Base-by-base conservation (phyloP, 2,113 vertebrate species). In the Sebastes schlegelii region DNA sequence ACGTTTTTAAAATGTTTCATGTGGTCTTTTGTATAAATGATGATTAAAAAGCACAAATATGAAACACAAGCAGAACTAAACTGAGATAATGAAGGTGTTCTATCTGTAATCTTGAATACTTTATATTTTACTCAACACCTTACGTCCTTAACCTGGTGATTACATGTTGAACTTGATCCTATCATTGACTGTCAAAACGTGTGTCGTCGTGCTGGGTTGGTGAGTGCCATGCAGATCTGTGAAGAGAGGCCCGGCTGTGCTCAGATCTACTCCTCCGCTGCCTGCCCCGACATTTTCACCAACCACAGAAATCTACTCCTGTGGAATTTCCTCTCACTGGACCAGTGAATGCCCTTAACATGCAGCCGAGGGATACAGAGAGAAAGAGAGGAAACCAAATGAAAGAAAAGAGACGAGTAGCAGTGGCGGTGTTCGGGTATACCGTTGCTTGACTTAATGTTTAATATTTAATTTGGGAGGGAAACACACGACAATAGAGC, bases 251-350 rank as follows among this genome's bases (percentile, higher is more conserved):
- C 74, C 12, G 26, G 42, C 82, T 89, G 80, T 67, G 78, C 80
- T 86, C 79, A 64, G 72, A 89, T 85, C 70, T 74, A 74, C 80
- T 92, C 72, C 82, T 89, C 75, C 70, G 43, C 71, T 82, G 80
- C 88, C 79, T 88, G 70, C 77, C 75, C 68, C 55, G 1, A 85
- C 88, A 91, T 90, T 94, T 90, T 85, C 76, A 86, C 80, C 87
- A 87, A 91, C 92, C 88, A 82, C 88, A 92, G 85, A 90, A 92
- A 86, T 91, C 74, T 74, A 81, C 88, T 88, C 81, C 79, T 71
- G 84, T 89, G 93, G 91, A 93, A 93, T 94, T 93, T 94, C 91
- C 92, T 94, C 89, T 93, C 73, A 61, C 74, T 80, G 83, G 82
- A 88, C 78, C 77, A 74, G 60, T 46, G 54, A 91, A 85, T 89